Evolutionary conservation across 2,888 invertebrate species (phyloP), one percentile per base, ranked within the genome.

Genomic region (Allophyes oxyacanthae): DNA sequence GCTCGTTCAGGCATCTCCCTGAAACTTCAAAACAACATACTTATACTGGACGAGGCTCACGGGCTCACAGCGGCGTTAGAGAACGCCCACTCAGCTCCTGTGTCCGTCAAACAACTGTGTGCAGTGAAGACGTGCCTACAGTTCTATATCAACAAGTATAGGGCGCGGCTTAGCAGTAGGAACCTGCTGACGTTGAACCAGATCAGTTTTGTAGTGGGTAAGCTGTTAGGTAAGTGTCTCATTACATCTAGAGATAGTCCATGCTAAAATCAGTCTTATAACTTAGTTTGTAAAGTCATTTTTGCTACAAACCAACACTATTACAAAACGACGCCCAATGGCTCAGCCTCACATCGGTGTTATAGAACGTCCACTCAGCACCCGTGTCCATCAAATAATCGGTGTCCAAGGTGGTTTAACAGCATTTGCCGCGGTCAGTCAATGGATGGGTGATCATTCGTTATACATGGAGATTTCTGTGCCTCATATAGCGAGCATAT

Each of bases 31-130:
- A 95, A 96, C 72, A 97, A 97, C 81, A 91, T 99, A 25, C 94
- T 99, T 0, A 97, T 99, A 58, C 95, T 98, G 13, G 99, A 99
- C 83, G 99, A 99, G 89, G 99, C 99, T 0, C 99, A 99, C 79
- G 99, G 99, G 86, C 95, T 99, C 0, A 91, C 99, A 8, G 98
- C 99, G 62, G 97, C 99, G 0, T 95, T 99, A 69, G 96, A 97
- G 63, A 96, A 96, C 79, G 97, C 99, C 76, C 96, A 99, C 83
- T 97, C 97, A 60, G 95, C 96, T 0, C 96, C 97, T 36, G 91
- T 99, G 10, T 95, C 94, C 0, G 95, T 95, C 0, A 92, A 94
- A 71, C 97, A 98, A 84, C 81, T 98, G 46, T 86, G 95, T 11
- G 90, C 95, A 43, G 95, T 96, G 44, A 94, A 95, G 50, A 95